phyloP scores from a whole-genome alignment of 2,888 invertebrate species.

The Ochropacha duplaris region DNA sequence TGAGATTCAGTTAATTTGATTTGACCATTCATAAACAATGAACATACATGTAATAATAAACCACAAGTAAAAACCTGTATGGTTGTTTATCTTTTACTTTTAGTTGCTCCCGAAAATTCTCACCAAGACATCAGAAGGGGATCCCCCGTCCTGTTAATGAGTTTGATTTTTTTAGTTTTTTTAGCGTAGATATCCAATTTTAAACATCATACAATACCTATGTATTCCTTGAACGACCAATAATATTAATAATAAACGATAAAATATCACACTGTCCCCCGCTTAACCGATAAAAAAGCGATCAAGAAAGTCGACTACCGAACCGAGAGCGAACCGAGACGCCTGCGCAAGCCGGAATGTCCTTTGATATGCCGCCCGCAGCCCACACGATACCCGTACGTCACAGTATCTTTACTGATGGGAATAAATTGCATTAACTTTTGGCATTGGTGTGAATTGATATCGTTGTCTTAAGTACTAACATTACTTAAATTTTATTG shows the following conservation, averaged over 20 bases:
- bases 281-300: slow-evolving; percentile 65
- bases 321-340: slow-evolving; percentile 67
- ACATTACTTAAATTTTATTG: background rate
- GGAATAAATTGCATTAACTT: background rate
- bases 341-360: slow-evolving; percentile 48
- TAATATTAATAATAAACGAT: slow-evolving; percentile 18
- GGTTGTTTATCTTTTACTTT: no score
- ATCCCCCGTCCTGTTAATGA: no score
- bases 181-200: no score
- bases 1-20: no score
- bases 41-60: no score
- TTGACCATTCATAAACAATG: no score
- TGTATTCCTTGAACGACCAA: background rate
- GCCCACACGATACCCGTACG: slow-evolving; percentile 15
- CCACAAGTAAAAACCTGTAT: no score
- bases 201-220: no score
- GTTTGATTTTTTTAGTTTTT: no score
- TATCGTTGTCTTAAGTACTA: background rate
- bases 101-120: no score
- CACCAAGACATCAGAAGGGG: no score
- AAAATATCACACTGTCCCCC: slow-evolving; percentile 40
- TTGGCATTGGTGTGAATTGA: slow-evolving; percentile 1
- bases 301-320: slow-evolving; percentile 67
- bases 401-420: background rate
- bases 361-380: slow-evolving; percentile 63